Evolutionary conservation across 2,797 vertebrate genomes (phyloP), one percentile per base, ranked within the genome.

Genomic region (Gymnoscopelus braueri): DNA sequence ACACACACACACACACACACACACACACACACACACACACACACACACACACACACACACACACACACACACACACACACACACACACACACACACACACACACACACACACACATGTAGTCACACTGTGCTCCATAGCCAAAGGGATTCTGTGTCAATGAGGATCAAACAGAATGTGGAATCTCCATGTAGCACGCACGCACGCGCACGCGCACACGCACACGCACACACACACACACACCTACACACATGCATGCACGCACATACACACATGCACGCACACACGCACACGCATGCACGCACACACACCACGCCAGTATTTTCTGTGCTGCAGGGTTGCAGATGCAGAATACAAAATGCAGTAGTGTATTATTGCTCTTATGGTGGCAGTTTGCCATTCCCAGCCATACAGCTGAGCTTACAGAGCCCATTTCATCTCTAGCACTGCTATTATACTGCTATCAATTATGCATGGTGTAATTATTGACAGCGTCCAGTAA

Each of bases 121-220:
- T 3, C 61, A 58, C 59, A 26, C 65, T 68, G 69, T 75, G 79
- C 75, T 73, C 67, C 79, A 77, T 81, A 79, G 86, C 90, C 86
- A 78, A 71, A 79, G 84, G 88, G 85, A 82, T 69, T 79, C 5
- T 71, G 69, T 84, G 84, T 90, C 86, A 89, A 85, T 47, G 60
- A 75, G 77, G 88, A 92, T 92, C 88, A 91, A 92, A 93, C 83
- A 82, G 91, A 92, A 91, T 92, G 81, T 85, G 72, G 82, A 88
- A 90, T 90, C 64, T 77, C 75, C 75, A 82, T 83, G 81, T 70
- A 75, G 77, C 54, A 15, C 65, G 14, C 12, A 15, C 50, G 39
- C 60, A 58, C 26, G 35, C 66, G 60, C 54, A 54, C 47, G 35
- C 23, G 11, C 70, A 68, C 65, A 47, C 60, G 63, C 67, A 68